Conservation (phyloP, 1,140 invertebrate genomes). For the Zaprionus capensis region DNA sequence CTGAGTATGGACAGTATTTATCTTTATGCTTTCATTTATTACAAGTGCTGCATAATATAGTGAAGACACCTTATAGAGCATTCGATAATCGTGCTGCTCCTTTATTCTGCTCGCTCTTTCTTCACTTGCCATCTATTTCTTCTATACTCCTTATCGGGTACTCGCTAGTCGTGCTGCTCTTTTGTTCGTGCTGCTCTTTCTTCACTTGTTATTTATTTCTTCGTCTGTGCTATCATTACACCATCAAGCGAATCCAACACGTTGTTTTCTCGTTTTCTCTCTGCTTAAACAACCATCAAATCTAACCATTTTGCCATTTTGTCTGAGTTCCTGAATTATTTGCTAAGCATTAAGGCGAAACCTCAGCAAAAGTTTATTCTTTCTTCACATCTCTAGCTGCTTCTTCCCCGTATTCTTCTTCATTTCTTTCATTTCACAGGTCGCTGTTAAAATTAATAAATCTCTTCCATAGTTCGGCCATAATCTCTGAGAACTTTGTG, state of each 20-base stretch:
- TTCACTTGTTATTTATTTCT: conserved; percentile 17
- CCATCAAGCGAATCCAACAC: conserved; percentile 15
- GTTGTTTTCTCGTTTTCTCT: conserved; percentile 21
- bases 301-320: conserved; percentile 7
- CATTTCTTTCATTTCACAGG: conserved; percentile 53
- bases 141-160: background rate
- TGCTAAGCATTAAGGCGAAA: conserved; percentile 16
- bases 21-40: background rate
- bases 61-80: background rate
- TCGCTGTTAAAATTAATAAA: conserved; percentile 73
- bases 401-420: conserved; percentile 16
- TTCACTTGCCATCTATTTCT: background rate
- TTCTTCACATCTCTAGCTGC: conserved; percentile 17
- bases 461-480: conserved; percentile 23
- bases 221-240: conserved; percentile 29
- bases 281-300: conserved; percentile 34
- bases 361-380: conserved; percentile 15
- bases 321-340: conserved; percentile 32
- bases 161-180: background rate
- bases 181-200: background rate
- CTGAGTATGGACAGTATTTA: background rate
- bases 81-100: background rate
- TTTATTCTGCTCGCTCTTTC: background rate
- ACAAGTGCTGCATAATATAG: background rate
- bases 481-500: conserved; percentile 10